These are phyloP conservation scores for Blastobasis adustella DNA, from an alignment of 2,888 invertebrate genomes.

Conservation along the genomic window DNA sequence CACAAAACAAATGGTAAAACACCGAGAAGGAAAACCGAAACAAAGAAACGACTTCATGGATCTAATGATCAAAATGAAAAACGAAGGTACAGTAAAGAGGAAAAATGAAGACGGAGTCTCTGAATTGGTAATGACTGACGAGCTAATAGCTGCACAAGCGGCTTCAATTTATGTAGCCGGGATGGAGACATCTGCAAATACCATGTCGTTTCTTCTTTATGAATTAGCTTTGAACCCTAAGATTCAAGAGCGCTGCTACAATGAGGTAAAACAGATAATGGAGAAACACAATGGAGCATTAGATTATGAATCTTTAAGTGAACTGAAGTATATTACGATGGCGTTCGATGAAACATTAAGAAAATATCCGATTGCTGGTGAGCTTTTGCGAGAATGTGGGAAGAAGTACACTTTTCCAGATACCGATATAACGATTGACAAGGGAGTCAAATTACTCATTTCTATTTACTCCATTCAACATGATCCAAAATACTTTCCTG, in stretches of 20 bases:
- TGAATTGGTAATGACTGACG: slow-evolving; percentile 15
- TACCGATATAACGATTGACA: slow-evolving; percentile 2
- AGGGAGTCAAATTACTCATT: slow-evolving; percentile 5
- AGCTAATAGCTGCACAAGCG: slow-evolving; percentile 22
- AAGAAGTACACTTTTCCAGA: slow-evolving; percentile 1
- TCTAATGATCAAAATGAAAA: slow-evolving; percentile 7
- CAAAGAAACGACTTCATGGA: slow-evolving; percentile 9
- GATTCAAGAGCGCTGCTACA: slow-evolving; percentile 25
- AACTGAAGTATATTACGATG: slow-evolving; percentile 29
- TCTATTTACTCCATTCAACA: slow-evolving; percentile 6
- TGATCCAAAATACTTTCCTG: slow-evolving; percentile 8
- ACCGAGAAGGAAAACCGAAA: slow-evolving; percentile 7
- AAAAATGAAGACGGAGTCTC: slow-evolving; percentile 1
- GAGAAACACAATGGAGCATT: slow-evolving; percentile 21
- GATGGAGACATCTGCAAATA: slow-evolving; percentile 33
- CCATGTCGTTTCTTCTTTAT: slow-evolving; percentile 26
- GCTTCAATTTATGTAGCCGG: slow-evolving; percentile 34
- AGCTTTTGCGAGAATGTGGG: not conserved
- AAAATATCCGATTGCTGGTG: slow-evolving; percentile 32
- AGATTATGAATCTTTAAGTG: slow-evolving; percentile 17
- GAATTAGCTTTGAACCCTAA: slow-evolving; percentile 29
- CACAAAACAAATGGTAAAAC: slow-evolving; percentile 8
- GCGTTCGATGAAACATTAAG: slow-evolving; percentile 39
- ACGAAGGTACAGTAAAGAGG: slow-evolving; percentile 6
- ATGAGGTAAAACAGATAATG: slow-evolving; percentile 13